Conservation (phyloP, 2,113 vertebrate species). For the Sinocyclocheilus grahami region DNA sequence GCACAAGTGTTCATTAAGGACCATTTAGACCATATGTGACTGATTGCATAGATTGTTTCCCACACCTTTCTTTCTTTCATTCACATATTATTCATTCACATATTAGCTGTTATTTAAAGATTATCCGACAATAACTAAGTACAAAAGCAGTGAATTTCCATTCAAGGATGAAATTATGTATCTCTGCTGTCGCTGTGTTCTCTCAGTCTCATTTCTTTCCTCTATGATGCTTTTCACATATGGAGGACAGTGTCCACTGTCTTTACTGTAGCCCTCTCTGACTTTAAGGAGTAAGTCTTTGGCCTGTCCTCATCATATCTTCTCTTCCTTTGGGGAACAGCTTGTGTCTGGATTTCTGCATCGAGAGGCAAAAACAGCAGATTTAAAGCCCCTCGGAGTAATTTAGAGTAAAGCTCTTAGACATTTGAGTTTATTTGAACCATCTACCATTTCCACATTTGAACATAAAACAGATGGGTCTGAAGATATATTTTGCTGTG, state of each 20-base stretch:
- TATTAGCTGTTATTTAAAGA: neutral
- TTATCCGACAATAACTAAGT: neutral
- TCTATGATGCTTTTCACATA: constrained; percentile 46
- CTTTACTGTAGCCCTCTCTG: constrained; percentile 6
- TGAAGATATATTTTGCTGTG: constrained; percentile 26
- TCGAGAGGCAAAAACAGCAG: constrained; percentile 7
- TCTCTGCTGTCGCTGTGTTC: neutral
- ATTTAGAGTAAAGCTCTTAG: neutral
- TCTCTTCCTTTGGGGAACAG: constrained; percentile 42
- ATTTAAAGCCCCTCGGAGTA: constrained; percentile 33
- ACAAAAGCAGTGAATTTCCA: constrained; percentile 8
- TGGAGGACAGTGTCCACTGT: constrained; percentile 1
- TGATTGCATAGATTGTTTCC: constrained; percentile 9
- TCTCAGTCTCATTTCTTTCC: constrained; percentile 3
- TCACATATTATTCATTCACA: neutral
- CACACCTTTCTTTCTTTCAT: neutral
- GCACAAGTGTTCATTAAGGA: constrained; percentile 34
- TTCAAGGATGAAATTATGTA: neutral
- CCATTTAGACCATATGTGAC: constrained; percentile 2
- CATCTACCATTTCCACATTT: constrained; percentile 33
- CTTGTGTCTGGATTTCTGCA: constrained; percentile 39
- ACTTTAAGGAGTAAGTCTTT: constrained; percentile 27
- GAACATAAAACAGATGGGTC: constrained; percentile 13
- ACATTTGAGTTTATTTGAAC: constrained; percentile 25
- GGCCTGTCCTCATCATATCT: constrained; percentile 21